Percentiles rank a stretch among this genome's conserved stretches.
Conservation (phyloP, 2,113 vertebrate genomes). For the Anarrhichthys ocellatus region DNA sequence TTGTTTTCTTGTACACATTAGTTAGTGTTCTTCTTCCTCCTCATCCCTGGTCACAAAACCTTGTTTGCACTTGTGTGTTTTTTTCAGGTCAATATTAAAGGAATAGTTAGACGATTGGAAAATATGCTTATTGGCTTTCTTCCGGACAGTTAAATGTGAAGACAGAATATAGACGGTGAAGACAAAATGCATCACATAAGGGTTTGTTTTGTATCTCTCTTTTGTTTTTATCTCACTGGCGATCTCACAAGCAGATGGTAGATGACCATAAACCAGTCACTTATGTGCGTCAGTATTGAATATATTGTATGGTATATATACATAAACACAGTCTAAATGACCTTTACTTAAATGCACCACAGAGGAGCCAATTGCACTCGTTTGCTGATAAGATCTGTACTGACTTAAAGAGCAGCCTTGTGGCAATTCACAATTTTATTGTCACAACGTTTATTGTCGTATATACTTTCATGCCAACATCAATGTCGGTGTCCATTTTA, state of each 20-base stretch:
- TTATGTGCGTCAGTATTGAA: slow-evolving; percentile 7
- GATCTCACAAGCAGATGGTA: slow-evolving; percentile 18
- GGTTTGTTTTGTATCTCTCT: background rate
- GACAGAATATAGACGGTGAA: background rate
- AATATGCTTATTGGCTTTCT: background rate
- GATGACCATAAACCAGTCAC: slow-evolving; percentile 1
- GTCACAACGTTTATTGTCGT: background rate
- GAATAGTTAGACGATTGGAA: background rate
- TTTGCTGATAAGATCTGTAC: slow-evolving; percentile 15
- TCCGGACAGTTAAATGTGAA: too few relatives aligned
- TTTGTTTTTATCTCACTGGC: slow-evolving; percentile 4
- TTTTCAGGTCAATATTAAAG: background rate
- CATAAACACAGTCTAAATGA: background rate
- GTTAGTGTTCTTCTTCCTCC: background rate
- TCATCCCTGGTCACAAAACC: background rate
- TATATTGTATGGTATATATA: background rate
- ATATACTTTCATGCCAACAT: background rate
- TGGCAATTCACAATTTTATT: background rate
- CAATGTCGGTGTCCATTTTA: slow-evolving; percentile 9
- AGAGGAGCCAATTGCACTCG: background rate
- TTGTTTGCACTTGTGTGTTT: background rate
- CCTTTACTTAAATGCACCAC: background rate
- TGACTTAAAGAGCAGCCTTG: background rate
- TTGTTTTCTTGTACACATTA: background rate
- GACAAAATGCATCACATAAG: background rate